Percentiles rank a stretch among this genome's conserved stretches.
Conservation (phyloP, 1,140 invertebrate genomes). For the Teleopsis dalmanni region DNA sequence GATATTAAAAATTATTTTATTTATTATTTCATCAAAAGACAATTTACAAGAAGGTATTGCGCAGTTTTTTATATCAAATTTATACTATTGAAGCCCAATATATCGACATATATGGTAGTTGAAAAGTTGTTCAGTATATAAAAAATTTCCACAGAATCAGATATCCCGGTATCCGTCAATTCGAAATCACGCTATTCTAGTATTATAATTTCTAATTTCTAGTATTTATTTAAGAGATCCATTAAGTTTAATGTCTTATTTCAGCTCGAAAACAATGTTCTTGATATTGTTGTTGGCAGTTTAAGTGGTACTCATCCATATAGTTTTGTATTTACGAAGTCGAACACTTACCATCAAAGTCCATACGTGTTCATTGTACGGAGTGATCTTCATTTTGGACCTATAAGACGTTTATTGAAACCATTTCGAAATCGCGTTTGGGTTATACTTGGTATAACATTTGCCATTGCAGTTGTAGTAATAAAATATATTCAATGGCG, state of each 20-base stretch:
- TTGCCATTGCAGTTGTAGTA: neutral
- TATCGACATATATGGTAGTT: no score
- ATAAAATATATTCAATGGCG: neutral
- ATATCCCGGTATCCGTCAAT: no score
- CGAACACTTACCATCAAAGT: constrained; percentile 5
- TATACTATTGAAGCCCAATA: no score
- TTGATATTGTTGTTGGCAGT: constrained; percentile 11
- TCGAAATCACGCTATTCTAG: neutral
- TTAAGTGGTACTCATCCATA: neutral
- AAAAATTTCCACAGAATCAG: no score
- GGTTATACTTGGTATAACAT: neutral
- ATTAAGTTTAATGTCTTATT: neutral
- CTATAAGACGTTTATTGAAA: constrained; percentile 4
- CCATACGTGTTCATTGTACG: constrained; percentile 12
- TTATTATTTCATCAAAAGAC: no score
- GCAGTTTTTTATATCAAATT: no score
- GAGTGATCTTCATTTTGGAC: constrained; percentile 6
- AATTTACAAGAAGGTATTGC: no score
- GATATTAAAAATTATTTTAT: no score
- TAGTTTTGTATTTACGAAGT: constrained; percentile 3
- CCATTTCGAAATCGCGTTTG: neutral
- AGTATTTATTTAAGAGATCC: neutral
- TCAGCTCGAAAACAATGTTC: neutral
- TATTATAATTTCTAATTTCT: neutral
- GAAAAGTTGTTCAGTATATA: no score